Percentiles rank a stretch among this genome's conserved stretches.
phyloP scores from a whole-genome alignment of 2,113 vertebrate genomes.

The Verasper variegatus region DNA sequence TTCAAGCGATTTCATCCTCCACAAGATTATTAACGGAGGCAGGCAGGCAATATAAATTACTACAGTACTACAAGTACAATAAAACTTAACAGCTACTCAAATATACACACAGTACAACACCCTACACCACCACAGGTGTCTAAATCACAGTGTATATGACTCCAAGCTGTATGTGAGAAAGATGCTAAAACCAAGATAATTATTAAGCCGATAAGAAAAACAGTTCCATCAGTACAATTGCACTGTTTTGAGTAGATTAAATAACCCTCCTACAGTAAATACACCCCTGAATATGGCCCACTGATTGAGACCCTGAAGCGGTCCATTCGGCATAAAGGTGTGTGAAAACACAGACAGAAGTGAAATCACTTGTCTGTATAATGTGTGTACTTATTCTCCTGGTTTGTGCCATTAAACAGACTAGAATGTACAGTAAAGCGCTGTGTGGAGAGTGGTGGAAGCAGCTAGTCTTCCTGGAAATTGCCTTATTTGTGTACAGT shows the following conservation, averaged over 20 bases:
- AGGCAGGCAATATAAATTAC: neutral
- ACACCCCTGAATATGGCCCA: neutral
- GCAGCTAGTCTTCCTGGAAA: conserved; percentile 2
- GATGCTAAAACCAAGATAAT: neutral
- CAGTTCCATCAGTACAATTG: too few relatives aligned
- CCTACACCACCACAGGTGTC: neutral
- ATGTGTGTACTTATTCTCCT: conserved; percentile 1
- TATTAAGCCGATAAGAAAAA: too few relatives aligned
- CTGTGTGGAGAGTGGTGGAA: neutral
- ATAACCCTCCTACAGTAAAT: neutral
- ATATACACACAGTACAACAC: neutral
- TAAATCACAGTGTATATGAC: neutral
- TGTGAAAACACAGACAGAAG: conserved; percentile 1
- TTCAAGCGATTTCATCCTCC: too few relatives aligned
- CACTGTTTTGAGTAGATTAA: neutral
- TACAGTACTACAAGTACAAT: neutral
- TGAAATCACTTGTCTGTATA: conserved; percentile 16
- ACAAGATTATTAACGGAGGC: too few relatives aligned
- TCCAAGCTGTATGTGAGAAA: neutral
- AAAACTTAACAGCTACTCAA: neutral
- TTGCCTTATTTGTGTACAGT: conserved; percentile 31
- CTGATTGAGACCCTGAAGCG: neutral
- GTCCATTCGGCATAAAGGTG: neutral
- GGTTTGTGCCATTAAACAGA: conserved; percentile 23
- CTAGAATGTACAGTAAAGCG: conserved; percentile 1